These are phyloP conservation scores for Trilocha varians DNA, from an alignment of 2,888 invertebrate genomes.

Conservation along the genomic window DNA sequence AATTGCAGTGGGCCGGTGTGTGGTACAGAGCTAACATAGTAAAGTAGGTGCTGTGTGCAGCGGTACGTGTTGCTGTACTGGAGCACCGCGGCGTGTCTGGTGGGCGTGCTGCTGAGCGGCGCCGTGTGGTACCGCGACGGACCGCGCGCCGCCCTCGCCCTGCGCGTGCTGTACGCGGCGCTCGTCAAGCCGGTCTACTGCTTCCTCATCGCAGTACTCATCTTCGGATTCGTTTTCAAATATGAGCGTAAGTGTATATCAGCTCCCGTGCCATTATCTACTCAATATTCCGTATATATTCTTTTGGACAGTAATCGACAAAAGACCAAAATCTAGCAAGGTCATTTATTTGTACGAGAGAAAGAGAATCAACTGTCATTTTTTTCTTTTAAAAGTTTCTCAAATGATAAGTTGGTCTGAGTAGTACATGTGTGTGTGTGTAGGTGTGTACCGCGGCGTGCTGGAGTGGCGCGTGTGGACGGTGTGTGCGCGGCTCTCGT, in stretches of 20 bases:
- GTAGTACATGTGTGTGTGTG: slow-evolving; percentile 3
- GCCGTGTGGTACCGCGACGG: slow-evolving; percentile 47
- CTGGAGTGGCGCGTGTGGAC: slow-evolving; percentile 58
- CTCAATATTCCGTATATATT: too few relatives aligned
- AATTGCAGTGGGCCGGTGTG: neutral
- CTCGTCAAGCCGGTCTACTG: slow-evolving; percentile 50
- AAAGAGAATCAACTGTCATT: too few relatives aligned
- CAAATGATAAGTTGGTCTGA: too few relatives aligned
- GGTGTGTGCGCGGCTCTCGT: slow-evolving; percentile 48
- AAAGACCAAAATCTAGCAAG: too few relatives aligned
- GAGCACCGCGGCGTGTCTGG: slow-evolving; percentile 35
- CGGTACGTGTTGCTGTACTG: slow-evolving; percentile 37
- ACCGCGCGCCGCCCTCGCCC: slow-evolving; percentile 8
- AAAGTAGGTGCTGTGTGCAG: slow-evolving; percentile 25
- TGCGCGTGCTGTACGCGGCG: slow-evolving; percentile 37
- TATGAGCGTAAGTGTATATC: slow-evolving; percentile 54
- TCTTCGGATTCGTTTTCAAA: slow-evolving; percentile 41
- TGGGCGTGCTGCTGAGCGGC: slow-evolving; percentile 46
- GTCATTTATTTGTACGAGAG: too few relatives aligned
- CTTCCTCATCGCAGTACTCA: slow-evolving; percentile 26
- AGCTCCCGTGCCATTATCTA: too few relatives aligned
- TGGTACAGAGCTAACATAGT: too few relatives aligned
- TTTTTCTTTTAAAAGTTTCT: too few relatives aligned
- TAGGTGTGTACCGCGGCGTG: slow-evolving; percentile 40
- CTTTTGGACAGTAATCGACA: too few relatives aligned